Percentiles rank a stretch among this genome's conserved stretches.
phyloP scores from a whole-genome alignment of 2,888 invertebrate species.

The Patella caerulea region DNA sequence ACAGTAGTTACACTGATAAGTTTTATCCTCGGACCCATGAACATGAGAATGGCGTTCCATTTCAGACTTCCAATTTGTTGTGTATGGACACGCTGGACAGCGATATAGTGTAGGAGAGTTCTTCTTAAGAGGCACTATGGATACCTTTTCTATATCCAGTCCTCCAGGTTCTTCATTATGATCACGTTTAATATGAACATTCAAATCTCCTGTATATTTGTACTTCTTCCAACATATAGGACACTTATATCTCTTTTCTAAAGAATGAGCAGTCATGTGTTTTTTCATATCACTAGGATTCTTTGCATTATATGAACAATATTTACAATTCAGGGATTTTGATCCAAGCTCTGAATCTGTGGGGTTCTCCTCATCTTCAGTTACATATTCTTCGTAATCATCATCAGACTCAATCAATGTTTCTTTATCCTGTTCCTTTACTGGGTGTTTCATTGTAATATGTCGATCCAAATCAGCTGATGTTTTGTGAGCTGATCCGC shows the following conservation, averaged over 20 bases:
- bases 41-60: slow-evolving; percentile 72
- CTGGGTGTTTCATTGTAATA: background rate
- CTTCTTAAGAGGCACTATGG: slow-evolving; percentile 51
- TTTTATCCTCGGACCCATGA: slow-evolving; percentile 71
- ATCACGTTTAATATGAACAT: slow-evolving; percentile 80
- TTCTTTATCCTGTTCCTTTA: background rate
- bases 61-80: slow-evolving; percentile 72
- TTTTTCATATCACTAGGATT: slow-evolving; percentile 70
- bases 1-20: slow-evolving; percentile 73
- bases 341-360: slow-evolving; percentile 9
- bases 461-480: background rate
- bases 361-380: slow-evolving; percentile 23
- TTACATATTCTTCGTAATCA: slow-evolving; percentile 23
- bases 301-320: slow-evolving; percentile 70
- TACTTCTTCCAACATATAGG: slow-evolving; percentile 81
- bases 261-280: slow-evolving; percentile 69
- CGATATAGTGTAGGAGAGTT: slow-evolving; percentile 73
- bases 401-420: background rate
- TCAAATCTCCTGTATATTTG: slow-evolving; percentile 80
- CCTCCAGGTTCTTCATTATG: slow-evolving; percentile 72
- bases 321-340: slow-evolving; percentile 56
- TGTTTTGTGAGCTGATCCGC: slow-evolving; percentile 12
- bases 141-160: slow-evolving; percentile 49
- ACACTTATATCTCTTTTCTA: slow-evolving; percentile 68
- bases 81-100: slow-evolving; percentile 78